These are phyloP conservation scores for Stercorarius parasiticus DNA, from an alignment of 2,113 vertebrate species.

Conservation along the genomic window DNA sequence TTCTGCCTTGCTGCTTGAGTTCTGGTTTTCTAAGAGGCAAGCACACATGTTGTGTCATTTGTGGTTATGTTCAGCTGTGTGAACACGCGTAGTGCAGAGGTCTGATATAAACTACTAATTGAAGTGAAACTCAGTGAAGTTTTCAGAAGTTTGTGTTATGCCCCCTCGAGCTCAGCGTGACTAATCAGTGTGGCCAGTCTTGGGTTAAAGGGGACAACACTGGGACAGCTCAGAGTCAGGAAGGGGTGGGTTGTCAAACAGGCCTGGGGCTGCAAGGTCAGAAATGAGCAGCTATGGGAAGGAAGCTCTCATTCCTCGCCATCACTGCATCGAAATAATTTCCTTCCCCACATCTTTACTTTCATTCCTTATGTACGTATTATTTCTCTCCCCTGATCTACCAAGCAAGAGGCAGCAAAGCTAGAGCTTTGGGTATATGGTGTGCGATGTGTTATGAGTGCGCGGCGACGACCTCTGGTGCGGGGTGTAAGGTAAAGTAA, in stretches of 20 bases:
- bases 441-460: not conserved
- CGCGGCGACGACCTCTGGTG: accelerated
- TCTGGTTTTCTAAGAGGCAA: slow-evolving; percentile 79
- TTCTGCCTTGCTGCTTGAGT: slow-evolving; percentile 77
- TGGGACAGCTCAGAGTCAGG: not conserved
- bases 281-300: not conserved
- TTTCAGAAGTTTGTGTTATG: not conserved
- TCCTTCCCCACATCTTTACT: not conserved
- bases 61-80: not conserved
- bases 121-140: not conserved
- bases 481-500: not conserved
- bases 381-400: not conserved
- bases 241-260: not conserved
- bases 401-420: not conserved
- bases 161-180: not conserved
- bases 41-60: not conserved
- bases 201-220: not conserved
- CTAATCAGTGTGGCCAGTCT: not conserved
- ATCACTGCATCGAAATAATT: accelerated
- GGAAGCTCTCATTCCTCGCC: not conserved
- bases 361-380: accelerated
- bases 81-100: not conserved
- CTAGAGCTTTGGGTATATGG: not conserved
- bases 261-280: not conserved
- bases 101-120: accelerated